These are phyloP conservation scores for Hydropsyche betteni DNA, from an alignment of 2,888 invertebrate genomes.

Conservation along the genomic window DNA sequence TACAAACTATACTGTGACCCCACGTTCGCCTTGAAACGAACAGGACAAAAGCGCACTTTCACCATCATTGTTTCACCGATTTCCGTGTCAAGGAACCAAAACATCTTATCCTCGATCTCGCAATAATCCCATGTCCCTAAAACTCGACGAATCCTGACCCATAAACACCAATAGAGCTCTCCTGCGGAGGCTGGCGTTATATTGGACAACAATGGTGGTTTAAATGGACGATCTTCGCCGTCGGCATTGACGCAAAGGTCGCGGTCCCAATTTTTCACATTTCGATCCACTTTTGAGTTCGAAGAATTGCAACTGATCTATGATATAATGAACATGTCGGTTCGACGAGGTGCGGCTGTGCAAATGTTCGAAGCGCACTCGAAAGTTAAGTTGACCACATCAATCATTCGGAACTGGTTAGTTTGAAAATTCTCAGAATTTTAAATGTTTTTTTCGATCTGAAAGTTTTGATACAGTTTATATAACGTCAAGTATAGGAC, in stretches of 20 bases:
- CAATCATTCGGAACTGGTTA: no score
- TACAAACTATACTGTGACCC: neutral
- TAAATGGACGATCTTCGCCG: conserved; percentile 1
- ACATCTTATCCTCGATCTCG: neutral
- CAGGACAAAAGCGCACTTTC: neutral
- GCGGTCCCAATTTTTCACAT: neutral
- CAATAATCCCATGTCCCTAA: no score
- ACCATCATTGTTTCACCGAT: conserved; percentile 4
- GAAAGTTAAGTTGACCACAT: neutral
- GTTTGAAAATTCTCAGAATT: no score
- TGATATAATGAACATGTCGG: no score
- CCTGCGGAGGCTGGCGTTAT: neutral
- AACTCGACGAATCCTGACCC: neutral
- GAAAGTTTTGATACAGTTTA: no score
- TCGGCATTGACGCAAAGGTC: conserved; percentile 14
- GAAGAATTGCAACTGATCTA: no score
- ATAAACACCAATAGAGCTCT: conserved; percentile 4
- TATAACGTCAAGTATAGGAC: no score
- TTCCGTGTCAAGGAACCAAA: conserved; percentile 4
- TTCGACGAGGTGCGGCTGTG: conserved; percentile 3
- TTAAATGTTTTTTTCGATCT: no score
- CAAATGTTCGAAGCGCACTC: neutral
- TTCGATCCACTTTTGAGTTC: neutral
- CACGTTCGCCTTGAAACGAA: conserved; percentile 11
- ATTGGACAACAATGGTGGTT: conserved; percentile 29